Conservation (phyloP, 2,113 vertebrate genomes). For the Neotragus moschatus region DNA sequence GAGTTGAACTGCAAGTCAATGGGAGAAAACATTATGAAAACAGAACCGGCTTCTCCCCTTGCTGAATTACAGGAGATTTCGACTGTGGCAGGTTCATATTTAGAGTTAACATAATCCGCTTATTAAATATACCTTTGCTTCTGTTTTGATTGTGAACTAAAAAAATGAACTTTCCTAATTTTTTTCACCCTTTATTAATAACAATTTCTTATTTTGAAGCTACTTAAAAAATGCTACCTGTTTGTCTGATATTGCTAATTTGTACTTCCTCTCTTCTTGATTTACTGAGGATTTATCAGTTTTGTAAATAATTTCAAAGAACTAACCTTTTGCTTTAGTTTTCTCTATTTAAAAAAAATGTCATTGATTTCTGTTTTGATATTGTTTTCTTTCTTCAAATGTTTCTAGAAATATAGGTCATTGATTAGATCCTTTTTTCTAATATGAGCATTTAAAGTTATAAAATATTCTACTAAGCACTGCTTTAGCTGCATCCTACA, state of each 20-base stretch:
- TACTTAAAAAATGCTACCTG: background rate
- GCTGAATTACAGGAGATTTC: constrained; percentile 74
- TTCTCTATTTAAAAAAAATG: background rate
- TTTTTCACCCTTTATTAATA: constrained; percentile 17
- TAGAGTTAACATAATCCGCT: constrained; percentile 45
- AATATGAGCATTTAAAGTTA: background rate
- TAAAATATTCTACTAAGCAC: background rate
- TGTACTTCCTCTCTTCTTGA: background rate
- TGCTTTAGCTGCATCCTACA: background rate
- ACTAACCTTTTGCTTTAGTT: background rate
- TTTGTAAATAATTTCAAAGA: constrained; percentile 41
- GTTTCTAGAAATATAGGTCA: background rate
- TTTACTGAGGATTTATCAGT: background rate
- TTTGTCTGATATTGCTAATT: constrained; percentile 9
- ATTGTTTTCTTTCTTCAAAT: background rate
- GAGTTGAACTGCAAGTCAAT: constrained; percentile 68
- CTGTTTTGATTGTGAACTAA: constrained; percentile 10
- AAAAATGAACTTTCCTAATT: background rate
- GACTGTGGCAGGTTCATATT: constrained; percentile 77
- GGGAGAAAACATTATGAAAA: constrained; percentile 77
- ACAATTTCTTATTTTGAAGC: constrained; percentile 28
- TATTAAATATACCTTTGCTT: constrained; percentile 10
- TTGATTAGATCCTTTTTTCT: background rate
- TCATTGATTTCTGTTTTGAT: background rate
- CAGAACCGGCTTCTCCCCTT: constrained; percentile 55